phyloP scores from a whole-genome alignment of 1,140 invertebrate species.

The Meloidogyne floridensis region DNA sequence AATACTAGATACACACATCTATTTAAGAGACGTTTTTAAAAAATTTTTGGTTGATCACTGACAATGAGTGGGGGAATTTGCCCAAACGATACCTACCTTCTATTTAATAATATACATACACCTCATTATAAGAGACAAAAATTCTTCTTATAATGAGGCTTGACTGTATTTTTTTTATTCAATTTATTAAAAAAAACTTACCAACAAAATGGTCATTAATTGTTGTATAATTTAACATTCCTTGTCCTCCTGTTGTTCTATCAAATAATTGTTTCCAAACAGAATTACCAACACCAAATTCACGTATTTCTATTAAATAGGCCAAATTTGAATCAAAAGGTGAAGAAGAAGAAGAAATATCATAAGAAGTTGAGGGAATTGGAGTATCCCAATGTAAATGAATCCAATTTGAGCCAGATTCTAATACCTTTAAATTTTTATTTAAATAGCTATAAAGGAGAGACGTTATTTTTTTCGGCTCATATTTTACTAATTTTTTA shows the following conservation, averaged over 20 bases:
- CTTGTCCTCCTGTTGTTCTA: neutral
- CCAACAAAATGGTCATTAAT: conserved; percentile 14
- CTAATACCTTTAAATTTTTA: conserved; percentile 34
- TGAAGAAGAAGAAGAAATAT: too few relatives aligned
- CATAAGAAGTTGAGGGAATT: neutral
- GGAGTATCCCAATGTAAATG: conserved; percentile 53
- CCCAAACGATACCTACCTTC: too few relatives aligned
- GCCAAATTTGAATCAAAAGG: conserved; percentile 23
- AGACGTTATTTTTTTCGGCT: too few relatives aligned
- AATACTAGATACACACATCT: too few relatives aligned
- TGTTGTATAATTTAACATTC: neutral
- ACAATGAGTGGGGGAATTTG: too few relatives aligned
- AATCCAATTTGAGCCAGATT: conserved; percentile 56
- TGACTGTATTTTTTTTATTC: neutral
- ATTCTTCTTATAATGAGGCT: too few relatives aligned
- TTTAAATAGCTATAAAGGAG: neutral
- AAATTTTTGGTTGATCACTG: too few relatives aligned
- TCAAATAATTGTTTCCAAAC: neutral
- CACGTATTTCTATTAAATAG: conserved; percentile 60
- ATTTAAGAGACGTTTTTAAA: too few relatives aligned
- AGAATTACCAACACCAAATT: neutral
- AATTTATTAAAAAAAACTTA: neutral
- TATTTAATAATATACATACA: too few relatives aligned
- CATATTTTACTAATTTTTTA: too few relatives aligned
- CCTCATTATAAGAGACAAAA: too few relatives aligned